These are phyloP conservation scores for Melanotaenia boesemani DNA, from an alignment of 2,797 vertebrate genomes.

Conservation along the genomic window DNA sequence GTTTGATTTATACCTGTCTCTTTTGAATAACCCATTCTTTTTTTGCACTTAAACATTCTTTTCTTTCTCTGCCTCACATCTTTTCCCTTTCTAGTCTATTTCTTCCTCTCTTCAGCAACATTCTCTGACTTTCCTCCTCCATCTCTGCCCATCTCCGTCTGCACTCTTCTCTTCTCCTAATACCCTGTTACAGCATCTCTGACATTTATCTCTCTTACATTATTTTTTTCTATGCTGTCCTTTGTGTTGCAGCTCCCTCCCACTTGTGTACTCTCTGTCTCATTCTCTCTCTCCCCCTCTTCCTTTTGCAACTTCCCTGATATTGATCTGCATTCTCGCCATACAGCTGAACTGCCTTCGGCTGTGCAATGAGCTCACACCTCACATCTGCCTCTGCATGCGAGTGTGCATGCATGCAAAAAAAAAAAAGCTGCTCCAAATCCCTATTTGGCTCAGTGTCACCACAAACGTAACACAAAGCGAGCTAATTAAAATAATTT, in stretches of 20 bases:
- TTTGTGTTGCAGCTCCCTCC: conserved; percentile 71
- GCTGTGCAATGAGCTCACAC: conserved; percentile 73
- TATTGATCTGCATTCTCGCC: conserved; percentile 80
- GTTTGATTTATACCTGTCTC: conserved; percentile 21
- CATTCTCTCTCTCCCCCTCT: conserved; percentile 21
- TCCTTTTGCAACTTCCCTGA: conserved; percentile 57
- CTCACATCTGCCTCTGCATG: conserved; percentile 47
- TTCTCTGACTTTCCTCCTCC: conserved; percentile 33
- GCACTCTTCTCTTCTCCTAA: conserved; percentile 54
- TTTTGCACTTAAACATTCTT: neutral
- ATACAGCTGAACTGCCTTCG: conserved; percentile 69
- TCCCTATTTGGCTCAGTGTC: conserved; percentile 22
- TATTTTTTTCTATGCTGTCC: conserved; percentile 70
- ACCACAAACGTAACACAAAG: conserved; percentile 22
- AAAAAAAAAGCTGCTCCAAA: conserved; percentile 25
- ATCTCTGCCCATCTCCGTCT: conserved; percentile 39
- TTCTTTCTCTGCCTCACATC: conserved; percentile 8
- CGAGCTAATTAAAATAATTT: conserved; percentile 14
- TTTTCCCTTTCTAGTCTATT: conserved; percentile 20
- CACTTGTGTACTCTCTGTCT: conserved; percentile 56
- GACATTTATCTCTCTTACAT: conserved; percentile 72
- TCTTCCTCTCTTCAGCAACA: conserved; percentile 22
- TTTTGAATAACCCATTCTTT: conserved; percentile 20
- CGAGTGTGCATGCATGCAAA: conserved; percentile 26
- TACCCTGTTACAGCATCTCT: conserved; percentile 63